phyloP scores from a whole-genome alignment of 2,797 vertebrate species.

The Chrysolophus pictus region DNA sequence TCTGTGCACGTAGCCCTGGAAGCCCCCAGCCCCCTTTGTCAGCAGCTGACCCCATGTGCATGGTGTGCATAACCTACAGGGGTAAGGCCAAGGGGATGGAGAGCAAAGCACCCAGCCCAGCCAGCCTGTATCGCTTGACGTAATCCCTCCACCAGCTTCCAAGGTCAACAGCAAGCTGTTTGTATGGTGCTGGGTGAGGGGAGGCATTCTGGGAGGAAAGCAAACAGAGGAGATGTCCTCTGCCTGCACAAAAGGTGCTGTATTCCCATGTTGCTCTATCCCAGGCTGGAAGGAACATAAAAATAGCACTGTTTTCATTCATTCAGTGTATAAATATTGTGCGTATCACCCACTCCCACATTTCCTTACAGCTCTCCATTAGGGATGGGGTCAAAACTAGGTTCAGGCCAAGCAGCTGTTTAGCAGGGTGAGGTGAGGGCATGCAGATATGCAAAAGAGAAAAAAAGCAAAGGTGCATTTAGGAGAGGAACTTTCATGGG shows the following conservation, averaged over 20 bases:
- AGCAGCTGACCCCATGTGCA: rapidly evolving
- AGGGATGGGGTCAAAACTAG: not conserved
- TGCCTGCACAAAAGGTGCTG: conserved; percentile 42
- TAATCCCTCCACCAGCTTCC: conserved; percentile 28
- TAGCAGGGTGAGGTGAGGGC: conserved; percentile 19
- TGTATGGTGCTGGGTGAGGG: conserved; percentile 4
- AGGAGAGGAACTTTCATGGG: not conserved
- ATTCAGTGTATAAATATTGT: conserved; percentile 44
- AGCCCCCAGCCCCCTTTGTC: not conserved
- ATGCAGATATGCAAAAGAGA: not conserved
- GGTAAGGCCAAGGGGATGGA: not conserved
- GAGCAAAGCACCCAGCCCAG: not conserved
- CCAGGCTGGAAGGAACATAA: conserved; percentile 12
- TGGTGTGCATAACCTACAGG: not conserved
- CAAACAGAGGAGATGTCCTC: conserved; percentile 56
- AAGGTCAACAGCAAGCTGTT: conserved; percentile 67
- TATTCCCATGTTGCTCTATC: conserved; percentile 32
- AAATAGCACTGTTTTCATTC: conserved; percentile 40
- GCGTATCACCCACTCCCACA: not conserved
- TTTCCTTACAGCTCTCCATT: conserved; percentile 14
- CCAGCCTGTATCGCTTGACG: conserved; percentile 36
- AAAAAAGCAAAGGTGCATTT: not conserved
- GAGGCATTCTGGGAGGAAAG: conserved; percentile 69
- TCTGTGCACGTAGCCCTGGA: not conserved
- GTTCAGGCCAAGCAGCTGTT: conserved; percentile 42